Evolutionary conservation across 2,113 vertebrate species (phyloP).

Genomic region (Passer domesticus): DNA sequence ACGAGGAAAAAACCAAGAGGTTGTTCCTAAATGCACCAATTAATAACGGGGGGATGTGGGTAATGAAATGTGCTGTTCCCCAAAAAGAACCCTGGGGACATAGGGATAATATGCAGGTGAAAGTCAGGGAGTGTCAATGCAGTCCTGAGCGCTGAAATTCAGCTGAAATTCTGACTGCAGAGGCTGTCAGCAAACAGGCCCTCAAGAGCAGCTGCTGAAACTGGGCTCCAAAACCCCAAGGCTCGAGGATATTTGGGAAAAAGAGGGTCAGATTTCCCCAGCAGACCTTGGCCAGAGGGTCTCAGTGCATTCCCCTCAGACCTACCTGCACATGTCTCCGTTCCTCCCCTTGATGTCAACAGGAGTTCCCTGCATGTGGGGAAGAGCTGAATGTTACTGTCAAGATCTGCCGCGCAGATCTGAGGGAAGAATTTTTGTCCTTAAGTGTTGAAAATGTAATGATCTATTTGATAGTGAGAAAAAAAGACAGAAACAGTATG

Average conservation of each 20-base stretch:
- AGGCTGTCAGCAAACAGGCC: fast-evolving
- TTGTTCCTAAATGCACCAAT: neutral
- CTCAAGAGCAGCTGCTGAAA: neutral
- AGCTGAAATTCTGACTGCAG: neutral
- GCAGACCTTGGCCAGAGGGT: neutral
- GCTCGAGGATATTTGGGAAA: neutral
- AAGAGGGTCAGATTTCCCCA: neutral
- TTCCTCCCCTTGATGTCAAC: conserved; percentile 58
- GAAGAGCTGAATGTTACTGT: conserved; percentile 63
- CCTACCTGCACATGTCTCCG: conserved; percentile 12
- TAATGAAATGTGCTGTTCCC: neutral
- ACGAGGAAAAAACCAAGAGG: fast-evolving
- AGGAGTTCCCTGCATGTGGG: conserved; percentile 59
- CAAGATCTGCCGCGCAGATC: conserved; percentile 63
- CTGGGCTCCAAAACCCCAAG: neutral
- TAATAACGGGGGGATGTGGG: neutral
- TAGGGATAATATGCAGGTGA: neutral
- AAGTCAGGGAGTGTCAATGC: neutral
- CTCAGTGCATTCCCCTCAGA: neutral
- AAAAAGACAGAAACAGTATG: conserved; percentile 69
- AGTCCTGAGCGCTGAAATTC: neutral
- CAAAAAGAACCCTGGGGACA: neutral
- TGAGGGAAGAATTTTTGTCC: conserved; percentile 64
- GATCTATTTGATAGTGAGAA: conserved; percentile 72
- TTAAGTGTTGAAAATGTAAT: conserved; percentile 72